Evolutionary conservation across 2,888 invertebrate genomes (phyloP).

Genomic region (Hymenopus coronatus): DNA sequence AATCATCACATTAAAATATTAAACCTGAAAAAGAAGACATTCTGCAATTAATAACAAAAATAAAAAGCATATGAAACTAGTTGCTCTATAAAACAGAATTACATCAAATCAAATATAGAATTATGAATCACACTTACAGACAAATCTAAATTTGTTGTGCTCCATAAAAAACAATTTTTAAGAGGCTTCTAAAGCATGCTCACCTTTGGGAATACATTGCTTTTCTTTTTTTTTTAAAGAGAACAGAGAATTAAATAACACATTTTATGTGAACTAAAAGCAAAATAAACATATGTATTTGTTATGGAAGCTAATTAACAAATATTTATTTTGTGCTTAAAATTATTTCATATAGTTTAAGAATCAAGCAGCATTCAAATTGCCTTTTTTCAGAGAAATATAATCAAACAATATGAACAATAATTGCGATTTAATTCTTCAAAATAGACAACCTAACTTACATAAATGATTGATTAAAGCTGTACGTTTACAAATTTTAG

Average conservation of each 20-base stretch:
- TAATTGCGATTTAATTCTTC: too few relatives aligned
- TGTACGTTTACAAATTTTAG: too few relatives aligned
- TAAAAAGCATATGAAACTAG: neutral
- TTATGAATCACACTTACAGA: neutral
- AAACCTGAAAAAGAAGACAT: neutral
- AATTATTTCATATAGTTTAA: neutral
- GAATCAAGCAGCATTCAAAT: neutral
- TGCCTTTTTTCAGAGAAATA: too few relatives aligned
- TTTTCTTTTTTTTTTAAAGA: neutral
- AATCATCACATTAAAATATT: neutral
- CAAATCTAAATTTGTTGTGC: neutral
- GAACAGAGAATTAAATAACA: neutral
- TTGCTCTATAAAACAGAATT: neutral
- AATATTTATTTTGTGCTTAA: neutral
- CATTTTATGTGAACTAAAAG: neutral
- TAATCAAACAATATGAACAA: too few relatives aligned
- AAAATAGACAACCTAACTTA: too few relatives aligned
- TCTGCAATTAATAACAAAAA: neutral
- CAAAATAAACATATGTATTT: neutral
- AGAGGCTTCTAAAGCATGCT: neutral
- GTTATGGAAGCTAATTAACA: neutral
- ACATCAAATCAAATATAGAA: neutral
- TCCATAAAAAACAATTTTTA: neutral
- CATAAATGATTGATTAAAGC: too few relatives aligned
- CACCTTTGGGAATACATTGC: neutral